Base-by-base conservation (phyloP, 1,140 invertebrate genomes). In the Drosophila suzukii region DNA sequence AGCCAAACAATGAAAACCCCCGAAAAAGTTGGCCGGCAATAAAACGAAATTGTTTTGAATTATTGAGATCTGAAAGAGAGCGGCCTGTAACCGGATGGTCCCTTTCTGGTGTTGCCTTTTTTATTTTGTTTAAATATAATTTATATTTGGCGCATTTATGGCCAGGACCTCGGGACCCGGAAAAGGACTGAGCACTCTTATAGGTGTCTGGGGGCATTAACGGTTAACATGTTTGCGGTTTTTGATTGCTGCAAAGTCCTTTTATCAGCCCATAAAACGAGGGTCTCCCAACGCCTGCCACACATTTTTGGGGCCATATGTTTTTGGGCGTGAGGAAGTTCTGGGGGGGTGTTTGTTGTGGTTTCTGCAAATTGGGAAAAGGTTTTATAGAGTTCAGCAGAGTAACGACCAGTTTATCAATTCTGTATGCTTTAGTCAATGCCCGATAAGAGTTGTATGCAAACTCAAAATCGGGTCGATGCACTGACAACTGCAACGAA, bases 11-110 rank as follows among this genome's bases (percentile, higher is more conserved):
- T 75, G 73, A 65, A 75, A 75, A 24, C 20, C 55, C 39, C 58
- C 47, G 46, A 65, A 88, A 78, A 88, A 77, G 70, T 74, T 75
- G 74, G 74, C 81, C 55, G 58, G 75, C 83, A 79, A 88, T 88
- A 86, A 86, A 88, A 83, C 66, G 75, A 88, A 88, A 88, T 88
- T 89, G 83, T 88, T 88, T 89, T 88, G 83, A 88, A 88, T 88
- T 89, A 88, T 89, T 88, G 83, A 88, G 83, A 79, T 83, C 80
- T 61, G 79, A 49, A 50, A 54, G 57, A 59, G 49, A 67, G 66
- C 41, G 34, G 38, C 71, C 66, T 62, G 36, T 36, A 71, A 71
- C 68, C 68, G 68, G 68, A 72, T 54, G 62, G 74, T 67, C 46
- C 50, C 44, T 41, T 38, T 53, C 36, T 27, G 41, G 24, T 34